Conservation (phyloP, 2,888 invertebrate species). For the Lycaena phlaeas region DNA sequence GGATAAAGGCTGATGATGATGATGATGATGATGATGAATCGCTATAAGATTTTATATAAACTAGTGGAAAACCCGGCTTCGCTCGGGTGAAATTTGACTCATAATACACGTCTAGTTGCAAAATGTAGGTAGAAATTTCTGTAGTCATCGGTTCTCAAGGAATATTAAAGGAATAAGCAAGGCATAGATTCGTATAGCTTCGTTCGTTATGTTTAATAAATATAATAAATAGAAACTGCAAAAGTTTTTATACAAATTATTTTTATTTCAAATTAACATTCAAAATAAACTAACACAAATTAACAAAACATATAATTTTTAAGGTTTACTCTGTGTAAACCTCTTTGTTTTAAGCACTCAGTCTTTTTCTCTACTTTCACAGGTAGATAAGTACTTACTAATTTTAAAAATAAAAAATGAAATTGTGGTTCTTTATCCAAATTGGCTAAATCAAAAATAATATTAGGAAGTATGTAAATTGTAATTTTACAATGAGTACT, state of each 20-base stretch:
- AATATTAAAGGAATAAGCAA: conserved; percentile 17
- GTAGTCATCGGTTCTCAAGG: conserved; percentile 19
- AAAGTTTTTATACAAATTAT: not conserved
- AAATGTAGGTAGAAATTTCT: conserved; percentile 18
- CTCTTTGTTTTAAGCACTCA: conserved; percentile 2
- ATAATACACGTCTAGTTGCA: conserved; percentile 18
- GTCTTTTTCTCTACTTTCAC: not conserved
- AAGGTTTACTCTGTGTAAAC: conserved; percentile 5
- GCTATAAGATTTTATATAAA: not conserved
- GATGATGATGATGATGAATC: too few species aligned
- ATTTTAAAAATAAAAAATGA: not conserved
- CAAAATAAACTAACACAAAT: conserved; percentile 8
- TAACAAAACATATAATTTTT: conserved; percentile 3
- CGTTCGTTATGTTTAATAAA: conserved; percentile 11
- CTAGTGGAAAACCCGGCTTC: conserved; percentile 15
- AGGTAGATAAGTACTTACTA: not conserved
- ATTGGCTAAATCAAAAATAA: conserved; percentile 3
- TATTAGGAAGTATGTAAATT: conserved; percentile 4
- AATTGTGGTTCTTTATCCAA: conserved; percentile 1
- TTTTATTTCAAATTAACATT: conserved; percentile 9
- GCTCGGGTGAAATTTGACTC: conserved; percentile 19
- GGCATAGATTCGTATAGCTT: conserved; percentile 15
- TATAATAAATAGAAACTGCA: too few species aligned
- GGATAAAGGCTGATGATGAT: too few species aligned
- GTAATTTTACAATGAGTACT: conserved; percentile 3